Conservation (phyloP, 2,888 invertebrate species). For the Callinectes sapidus region DNA sequence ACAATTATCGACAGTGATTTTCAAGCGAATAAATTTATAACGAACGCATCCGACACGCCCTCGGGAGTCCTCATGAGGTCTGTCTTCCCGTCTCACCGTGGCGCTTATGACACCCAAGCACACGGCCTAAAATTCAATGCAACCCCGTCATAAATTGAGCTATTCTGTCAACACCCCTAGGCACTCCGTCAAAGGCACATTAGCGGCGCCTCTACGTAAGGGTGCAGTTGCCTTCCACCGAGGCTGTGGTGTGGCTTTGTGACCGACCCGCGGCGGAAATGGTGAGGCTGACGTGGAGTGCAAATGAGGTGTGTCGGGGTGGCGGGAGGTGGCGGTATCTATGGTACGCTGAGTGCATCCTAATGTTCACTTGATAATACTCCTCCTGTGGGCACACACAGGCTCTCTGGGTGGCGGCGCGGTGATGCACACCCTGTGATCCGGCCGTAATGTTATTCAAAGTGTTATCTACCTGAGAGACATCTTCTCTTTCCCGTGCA, state of each 20-base stretch:
- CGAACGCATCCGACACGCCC: constrained; percentile 63
- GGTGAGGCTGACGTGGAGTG: constrained; percentile 46
- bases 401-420: not conserved
- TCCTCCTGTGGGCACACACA: not conserved
- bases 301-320: constrained; percentile 54
- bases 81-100: not conserved
- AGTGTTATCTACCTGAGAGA: constrained; percentile 11
- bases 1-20: constrained; percentile 67
- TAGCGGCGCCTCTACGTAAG: constrained; percentile 19
- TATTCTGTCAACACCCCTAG: constrained; percentile 55
- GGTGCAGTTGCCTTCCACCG: not conserved
- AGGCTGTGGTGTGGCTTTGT: constrained; percentile 17
- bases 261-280: constrained; percentile 53
- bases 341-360: constrained; percentile 34
- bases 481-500: not conserved
- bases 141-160: constrained; percentile 50
- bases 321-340: constrained; percentile 39
- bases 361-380: constrained; percentile 29
- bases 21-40: constrained; percentile 63
- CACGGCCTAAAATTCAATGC: constrained; percentile 46
- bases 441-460: not conserved
- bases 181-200: constrained; percentile 31
- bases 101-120: not conserved
- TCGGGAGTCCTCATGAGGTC: not conserved
- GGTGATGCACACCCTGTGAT: not conserved